Conservation (phyloP, 2,113 vertebrate genomes). For the Megaptera novaeangliae region DNA sequence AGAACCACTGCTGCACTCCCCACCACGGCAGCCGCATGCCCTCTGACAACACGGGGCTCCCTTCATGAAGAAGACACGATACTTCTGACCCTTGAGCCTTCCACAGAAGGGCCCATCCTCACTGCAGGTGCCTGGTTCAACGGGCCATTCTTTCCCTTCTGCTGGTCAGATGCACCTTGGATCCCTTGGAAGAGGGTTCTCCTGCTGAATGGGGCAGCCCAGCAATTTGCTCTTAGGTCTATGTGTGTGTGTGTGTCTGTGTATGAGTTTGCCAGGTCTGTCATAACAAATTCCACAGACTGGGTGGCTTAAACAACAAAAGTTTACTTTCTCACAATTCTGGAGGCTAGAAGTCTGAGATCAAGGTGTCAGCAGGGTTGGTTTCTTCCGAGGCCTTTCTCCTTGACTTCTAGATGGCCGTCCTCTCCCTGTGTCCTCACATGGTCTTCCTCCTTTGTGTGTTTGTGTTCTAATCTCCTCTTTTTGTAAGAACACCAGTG, state of each 20-base stretch:
- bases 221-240: background rate
- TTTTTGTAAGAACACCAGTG: background rate
- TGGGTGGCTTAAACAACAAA: background rate
- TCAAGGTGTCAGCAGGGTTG: background rate
- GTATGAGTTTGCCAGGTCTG: background rate
- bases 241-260: background rate
- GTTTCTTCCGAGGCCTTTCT: background rate
- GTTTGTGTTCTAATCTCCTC: background rate
- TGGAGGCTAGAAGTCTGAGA: background rate
- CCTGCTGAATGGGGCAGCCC: background rate
- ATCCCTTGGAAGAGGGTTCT: background rate
- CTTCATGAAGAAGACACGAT: background rate
- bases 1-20: background rate
- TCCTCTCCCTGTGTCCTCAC: background rate
- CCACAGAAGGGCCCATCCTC: accelerated
- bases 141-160: background rate
- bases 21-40: background rate
- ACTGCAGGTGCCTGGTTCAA: background rate
- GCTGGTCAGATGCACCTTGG: too few species aligned
- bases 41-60: background rate
- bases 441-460: background rate
- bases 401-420: background rate
- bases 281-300: background rate
- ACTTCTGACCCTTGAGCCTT: background rate
- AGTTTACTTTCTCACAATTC: background rate